Evolutionary conservation across 2,888 invertebrate genomes (phyloP).

Genomic region (Brachylomia viminalis): DNA sequence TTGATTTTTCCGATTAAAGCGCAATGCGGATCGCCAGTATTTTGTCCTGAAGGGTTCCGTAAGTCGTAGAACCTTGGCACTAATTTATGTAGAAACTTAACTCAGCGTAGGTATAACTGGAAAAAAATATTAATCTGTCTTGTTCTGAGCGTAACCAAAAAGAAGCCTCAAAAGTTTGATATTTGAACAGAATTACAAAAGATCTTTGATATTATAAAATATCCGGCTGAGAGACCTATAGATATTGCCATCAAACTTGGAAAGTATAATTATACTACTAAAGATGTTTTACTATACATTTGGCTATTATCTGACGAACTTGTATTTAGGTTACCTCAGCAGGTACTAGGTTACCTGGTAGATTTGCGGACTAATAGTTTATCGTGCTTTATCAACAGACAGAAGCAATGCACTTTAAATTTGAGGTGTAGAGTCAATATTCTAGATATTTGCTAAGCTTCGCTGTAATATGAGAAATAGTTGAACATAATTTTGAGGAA

Average conservation of each 20-base stretch:
- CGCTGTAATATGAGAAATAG: neutral
- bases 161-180: neutral
- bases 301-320: no score
- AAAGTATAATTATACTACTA: no score
- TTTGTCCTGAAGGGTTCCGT: conserved; percentile 75
- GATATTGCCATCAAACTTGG: no score
- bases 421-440: neutral
- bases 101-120: neutral
- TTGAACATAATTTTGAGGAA: neutral
- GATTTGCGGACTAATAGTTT: no score
- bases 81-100: conserved; percentile 8
- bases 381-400: no score
- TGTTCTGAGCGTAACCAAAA: neutral
- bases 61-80: neutral
- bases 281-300: no score
- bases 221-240: no score
- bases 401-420: neutral
- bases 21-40: conserved; percentile 80
- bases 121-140: neutral
- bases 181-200: no score
- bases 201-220: no score
- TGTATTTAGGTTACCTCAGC: no score
- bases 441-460: neutral
- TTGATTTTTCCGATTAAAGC: conserved; percentile 87
- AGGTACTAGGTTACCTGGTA: no score